phyloP scores from a whole-genome alignment of 2,113 vertebrate genomes.

The Pseudopodoces humilis region DNA sequence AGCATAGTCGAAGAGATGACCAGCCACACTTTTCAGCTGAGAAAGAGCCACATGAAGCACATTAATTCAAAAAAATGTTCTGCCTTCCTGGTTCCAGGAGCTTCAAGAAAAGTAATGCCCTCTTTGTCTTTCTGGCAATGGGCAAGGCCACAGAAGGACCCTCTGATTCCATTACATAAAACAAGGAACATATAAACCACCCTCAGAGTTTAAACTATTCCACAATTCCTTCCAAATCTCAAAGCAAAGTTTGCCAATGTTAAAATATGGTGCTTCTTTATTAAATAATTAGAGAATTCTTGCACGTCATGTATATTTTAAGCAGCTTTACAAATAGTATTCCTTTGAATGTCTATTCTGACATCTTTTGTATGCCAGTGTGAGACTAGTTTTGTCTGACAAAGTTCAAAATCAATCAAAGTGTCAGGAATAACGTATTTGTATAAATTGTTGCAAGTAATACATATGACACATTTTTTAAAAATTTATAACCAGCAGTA shows the following conservation, averaged over 20 bases:
- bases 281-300: neutral
- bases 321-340: neutral
- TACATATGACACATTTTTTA: neutral
- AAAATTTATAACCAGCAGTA: neutral
- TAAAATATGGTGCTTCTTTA: neutral
- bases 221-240: neutral
- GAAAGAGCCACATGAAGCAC: neutral
- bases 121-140: neutral
- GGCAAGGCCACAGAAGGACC: neutral
- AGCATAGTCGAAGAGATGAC: neutral
- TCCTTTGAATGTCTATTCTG: neutral
- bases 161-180: neutral
- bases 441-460: neutral
- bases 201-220: neutral
- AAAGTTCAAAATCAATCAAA: neutral
- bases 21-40: neutral
- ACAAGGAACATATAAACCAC: neutral
- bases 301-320: neutral
- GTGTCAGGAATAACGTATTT: neutral
- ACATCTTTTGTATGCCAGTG: neutral
- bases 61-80: neutral
- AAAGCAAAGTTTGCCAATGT: neutral
- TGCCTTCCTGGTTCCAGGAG: neutral
- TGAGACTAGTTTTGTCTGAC: neutral
- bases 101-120: neutral